A percentile compares a stretch with the other conserved stretches of the same genome.
Evolutionary conservation across 1,140 invertebrate genomes (phyloP).

Genomic region (Leptinotarsa texana): DNA sequence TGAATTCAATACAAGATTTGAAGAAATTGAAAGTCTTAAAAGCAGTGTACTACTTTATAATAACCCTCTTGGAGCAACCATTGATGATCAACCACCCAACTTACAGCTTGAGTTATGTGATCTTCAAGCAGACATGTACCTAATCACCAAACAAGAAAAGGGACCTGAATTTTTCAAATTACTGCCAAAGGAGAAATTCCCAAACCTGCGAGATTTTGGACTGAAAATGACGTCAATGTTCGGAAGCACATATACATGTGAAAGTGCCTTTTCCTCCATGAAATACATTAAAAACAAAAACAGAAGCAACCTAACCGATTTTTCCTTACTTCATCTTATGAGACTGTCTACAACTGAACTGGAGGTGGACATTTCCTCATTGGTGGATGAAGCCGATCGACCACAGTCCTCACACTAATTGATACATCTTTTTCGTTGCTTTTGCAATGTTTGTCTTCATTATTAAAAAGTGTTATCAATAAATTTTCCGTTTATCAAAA

Average conservation of each 20-base stretch:
- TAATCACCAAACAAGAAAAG: conserved; percentile 4
- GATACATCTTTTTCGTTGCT: background rate
- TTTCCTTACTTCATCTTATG: conserved; percentile 8
- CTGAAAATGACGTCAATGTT: conserved; percentile 27
- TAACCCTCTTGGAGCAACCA: conserved; percentile 25
- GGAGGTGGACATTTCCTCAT: background rate
- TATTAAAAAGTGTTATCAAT: background rate
- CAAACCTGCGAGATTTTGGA: conserved; percentile 18
- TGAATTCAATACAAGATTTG: conserved; percentile 23
- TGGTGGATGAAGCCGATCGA: background rate
- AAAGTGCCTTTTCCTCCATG: conserved; percentile 22
- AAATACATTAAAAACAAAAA: conserved; percentile 8
- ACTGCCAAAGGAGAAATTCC: conserved; percentile 17
- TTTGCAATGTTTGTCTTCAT: conserved; percentile 9
- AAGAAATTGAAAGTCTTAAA: conserved; percentile 25
- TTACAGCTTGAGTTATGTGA: conserved; percentile 25
- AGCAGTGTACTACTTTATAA: conserved; percentile 25
- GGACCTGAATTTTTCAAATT: conserved; percentile 18
- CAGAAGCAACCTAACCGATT: background rate
- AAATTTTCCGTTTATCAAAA: conserved; percentile 13
- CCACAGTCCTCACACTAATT: conserved; percentile 15
- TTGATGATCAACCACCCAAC: conserved; percentile 25
- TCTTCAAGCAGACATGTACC: conserved; percentile 19
- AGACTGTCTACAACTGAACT: conserved; percentile 5
- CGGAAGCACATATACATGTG: conserved; percentile 18